Evolutionary conservation across 2,797 vertebrate species (phyloP), one percentile per base, ranked within the genome.

Genomic region (Lacerta bilineata): DNA sequence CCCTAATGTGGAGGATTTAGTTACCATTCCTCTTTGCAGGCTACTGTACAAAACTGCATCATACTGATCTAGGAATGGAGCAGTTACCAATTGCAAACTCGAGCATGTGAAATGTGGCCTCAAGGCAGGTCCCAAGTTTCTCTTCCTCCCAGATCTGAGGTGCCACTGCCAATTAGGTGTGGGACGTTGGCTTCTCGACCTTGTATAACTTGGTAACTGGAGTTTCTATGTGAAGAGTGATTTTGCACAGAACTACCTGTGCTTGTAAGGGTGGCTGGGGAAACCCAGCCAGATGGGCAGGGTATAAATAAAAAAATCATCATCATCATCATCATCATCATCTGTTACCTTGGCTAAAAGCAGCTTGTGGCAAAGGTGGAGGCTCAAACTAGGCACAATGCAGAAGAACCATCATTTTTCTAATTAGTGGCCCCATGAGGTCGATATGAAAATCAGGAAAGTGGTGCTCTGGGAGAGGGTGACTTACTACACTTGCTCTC

Each of bases 21-120:
- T 64, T 87, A 85, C 89, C 91, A 88, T 87, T 88, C 84, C 80
- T n/a, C 90, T 94, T 91, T 85, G 74, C 86, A 89, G 82, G 83
- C 91, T 88, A 43, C 85, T 85, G 79, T 80, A 27, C 46, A 75
- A 90, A 89, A 36, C 59, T 88, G 74, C 15, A 61, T 86, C 55
- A 85, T 83, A 92, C 88, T 72, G 91, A 80, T 41, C 61, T 89
- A 84, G 61, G 93, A 93, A 88, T 43, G 3, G 87, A 91, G 89
- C 10, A 80, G 3, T 85, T 75, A 10, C 72, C 71, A 77, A 90
- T 6, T 79, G 15, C 64, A 90, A 84, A 23, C n/a, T 88, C 0
- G 86, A 0, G 4, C 41, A n/a, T 87, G 79, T 66, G 68, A 91
- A 90, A 80, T 18, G 29, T 41, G 83, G 33, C 69, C 71, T 84